Evolutionary conservation across 2,888 invertebrate genomes (phyloP), one percentile per base, ranked within the genome.

Genomic region (Gandaritis pyraliata): DNA sequence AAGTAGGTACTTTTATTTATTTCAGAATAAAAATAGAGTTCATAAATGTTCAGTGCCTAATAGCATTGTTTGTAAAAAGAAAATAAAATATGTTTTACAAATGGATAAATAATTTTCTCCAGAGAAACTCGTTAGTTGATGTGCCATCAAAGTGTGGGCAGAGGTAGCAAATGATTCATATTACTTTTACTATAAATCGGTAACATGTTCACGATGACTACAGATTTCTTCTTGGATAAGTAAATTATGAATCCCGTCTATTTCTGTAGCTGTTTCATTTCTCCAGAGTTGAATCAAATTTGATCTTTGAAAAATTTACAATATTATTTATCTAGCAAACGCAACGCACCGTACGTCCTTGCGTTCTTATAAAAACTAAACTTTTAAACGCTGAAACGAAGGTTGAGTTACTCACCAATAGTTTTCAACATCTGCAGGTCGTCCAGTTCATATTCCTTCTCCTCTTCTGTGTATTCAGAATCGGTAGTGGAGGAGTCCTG

Each of bases 351-450:
- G 10, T 15, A 12, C n/a, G 38, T 45, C 30, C 46, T 50, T 39
- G n/a, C 12, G 43, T 23, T 23, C 23, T 23, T 56, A 48, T 41
- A 54, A 48, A 38, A 11, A 36, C 7, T 39, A 38, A 47, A 1
- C 33, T 52, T 0, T 12, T 13, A n/a, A 39, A n/a, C 50, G 12
- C 15, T 53, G 18, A 41, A 55, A 46, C 33, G 43, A 54, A 54
- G 36, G 16, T 16, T n/a, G n/a, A 30, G 53, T 45, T n/a, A 93
- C 96, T 95, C 83, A 97, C 97, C 97, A 66, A 97, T 96, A 63
- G 97, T 97, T 92, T 97, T 97, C 73, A 97, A 94, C 75, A 97
- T 96, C 85, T 97, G 96, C 77, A 96, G 95, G 82, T 97, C 96
- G 70, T 97, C 96, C 73, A 97, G 87, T 78, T 94, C 94, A 77